phyloP scores from a whole-genome alignment of 2,113 vertebrate genomes.

The Ascaphus truei region DNA sequence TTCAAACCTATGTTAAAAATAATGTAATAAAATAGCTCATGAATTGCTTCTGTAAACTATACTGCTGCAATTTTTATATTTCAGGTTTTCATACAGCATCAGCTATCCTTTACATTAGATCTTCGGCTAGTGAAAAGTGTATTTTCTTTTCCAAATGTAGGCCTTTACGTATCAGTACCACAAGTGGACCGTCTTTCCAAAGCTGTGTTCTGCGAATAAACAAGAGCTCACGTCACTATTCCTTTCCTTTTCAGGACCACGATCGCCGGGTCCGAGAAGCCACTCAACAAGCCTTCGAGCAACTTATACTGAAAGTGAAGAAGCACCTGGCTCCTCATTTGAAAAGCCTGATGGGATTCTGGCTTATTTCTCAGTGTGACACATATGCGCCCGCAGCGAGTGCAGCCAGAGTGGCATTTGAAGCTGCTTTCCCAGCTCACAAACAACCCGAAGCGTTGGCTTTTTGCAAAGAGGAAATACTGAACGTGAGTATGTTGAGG shows the following conservation, averaged over 20 bases:
- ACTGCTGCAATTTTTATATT: too few species aligned
- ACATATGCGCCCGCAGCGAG: constrained; percentile 86
- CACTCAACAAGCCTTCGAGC: constrained; percentile 90
- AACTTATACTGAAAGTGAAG: constrained; percentile 90
- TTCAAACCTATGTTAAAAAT: too few species aligned
- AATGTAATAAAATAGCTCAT: too few species aligned
- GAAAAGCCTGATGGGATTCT: constrained; percentile 93
- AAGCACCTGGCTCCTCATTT: constrained; percentile 91
- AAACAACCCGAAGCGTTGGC: constrained; percentile 90
- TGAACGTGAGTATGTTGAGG: constrained; percentile 74
- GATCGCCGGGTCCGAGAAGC: constrained; percentile 93
- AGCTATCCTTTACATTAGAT: too few species aligned
- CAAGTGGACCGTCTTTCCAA: too few species aligned
- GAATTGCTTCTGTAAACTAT: too few species aligned
- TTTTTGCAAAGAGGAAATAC: constrained; percentile 93
- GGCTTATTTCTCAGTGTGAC: constrained; percentile 96
- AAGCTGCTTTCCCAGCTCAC: constrained; percentile 83
- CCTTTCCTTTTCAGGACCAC: constrained; percentile 70
- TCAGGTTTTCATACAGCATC: too few species aligned
- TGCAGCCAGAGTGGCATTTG: constrained; percentile 83
- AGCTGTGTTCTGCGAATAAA: too few species aligned
- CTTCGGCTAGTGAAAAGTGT: too few species aligned
- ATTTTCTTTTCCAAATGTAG: too few species aligned
- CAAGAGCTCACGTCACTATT: neutral
- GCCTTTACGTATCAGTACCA: too few species aligned